Evolutionary conservation across 2,888 invertebrate species (phyloP), one percentile per base, ranked within the genome.

Genomic region (Emesis furor): DNA sequence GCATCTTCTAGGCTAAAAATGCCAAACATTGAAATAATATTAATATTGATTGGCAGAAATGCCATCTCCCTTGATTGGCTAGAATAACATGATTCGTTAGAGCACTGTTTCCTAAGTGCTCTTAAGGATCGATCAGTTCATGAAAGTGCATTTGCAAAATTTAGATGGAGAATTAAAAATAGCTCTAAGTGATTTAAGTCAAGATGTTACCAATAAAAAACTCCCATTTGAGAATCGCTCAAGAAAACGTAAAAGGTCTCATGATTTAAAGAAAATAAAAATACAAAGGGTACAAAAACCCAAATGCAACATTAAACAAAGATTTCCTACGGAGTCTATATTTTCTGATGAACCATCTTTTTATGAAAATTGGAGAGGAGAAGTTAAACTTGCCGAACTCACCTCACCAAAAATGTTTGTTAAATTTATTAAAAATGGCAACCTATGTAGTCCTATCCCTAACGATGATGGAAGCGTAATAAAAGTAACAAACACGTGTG

Each of bases 161-260:
- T 59, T 59, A 59, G 59, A 59, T 4, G 59, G 59, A 59, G 59
- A 59, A 59, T 59, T 24, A 51, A 59, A 59, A 59, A 17, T 59
- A 59, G 17, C 17, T 59, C 59, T 59, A 59, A 59, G 24, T 6
- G 59, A 59, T 59, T 59, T 59, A 59, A 5, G 59, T 17, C 59
- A 59, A 59, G 59, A 59, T 59, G 24, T 59, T 17, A 17, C 59
- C 17, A 59, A 59, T n/a, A 59, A 59, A 59, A 59, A 17, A 59
- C 17, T 17, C 59, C 59, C 17, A 59, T 17, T 17, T 59, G 24
- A 59, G 6, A 55, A 59, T 5, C 17, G 59, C 51, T 59, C 3
- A 59, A 39, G 6, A 24, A 59, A 59, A 17, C n/a, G n/a, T 5
- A 59, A 17, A 17, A 6, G 59, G 4, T 17, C n/a, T 59, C 17